Evolutionary conservation across 2,113 vertebrate genomes (phyloP).

Genomic region (Calonectris borealis): DNA sequence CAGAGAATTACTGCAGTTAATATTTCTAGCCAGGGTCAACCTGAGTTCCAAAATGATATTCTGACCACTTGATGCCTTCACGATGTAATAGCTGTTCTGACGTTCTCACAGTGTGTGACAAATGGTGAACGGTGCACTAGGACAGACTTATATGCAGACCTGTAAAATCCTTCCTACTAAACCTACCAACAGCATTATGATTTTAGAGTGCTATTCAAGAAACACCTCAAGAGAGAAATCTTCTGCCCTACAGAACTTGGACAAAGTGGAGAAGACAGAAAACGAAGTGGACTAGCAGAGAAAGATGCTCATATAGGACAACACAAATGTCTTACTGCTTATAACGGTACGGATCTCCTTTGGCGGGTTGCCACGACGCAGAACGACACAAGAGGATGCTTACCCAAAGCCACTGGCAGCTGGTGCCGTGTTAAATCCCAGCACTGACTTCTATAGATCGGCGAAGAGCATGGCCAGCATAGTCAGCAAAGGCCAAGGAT

Average conservation of each 20-base stretch:
- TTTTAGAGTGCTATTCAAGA: background rate
- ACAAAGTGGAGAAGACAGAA: background rate
- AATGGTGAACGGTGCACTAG: no score
- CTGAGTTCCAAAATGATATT: background rate
- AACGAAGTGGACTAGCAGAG: background rate
- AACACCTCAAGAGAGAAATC: background rate
- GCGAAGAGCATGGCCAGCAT: background rate
- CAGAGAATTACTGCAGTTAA: background rate
- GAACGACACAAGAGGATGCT: background rate
- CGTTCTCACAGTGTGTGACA: background rate
- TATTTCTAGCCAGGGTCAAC: background rate
- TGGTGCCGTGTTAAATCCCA: background rate
- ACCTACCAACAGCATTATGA: background rate
- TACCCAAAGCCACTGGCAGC: no score
- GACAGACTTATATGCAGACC: background rate
- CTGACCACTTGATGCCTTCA: background rate
- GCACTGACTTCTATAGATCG: background rate
- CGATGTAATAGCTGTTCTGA: background rate
- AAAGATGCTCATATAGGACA: background rate
- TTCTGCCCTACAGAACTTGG: background rate
- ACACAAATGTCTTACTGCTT: background rate
- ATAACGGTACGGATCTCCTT: fast-evolving
- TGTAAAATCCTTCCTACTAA: background rate
- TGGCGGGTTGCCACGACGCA: background rate
- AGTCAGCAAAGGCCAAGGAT: background rate